These are phyloP conservation scores for Phalacrocorax brasilianus DNA, from an alignment of 2,113 vertebrate genomes.

Conservation along the genomic window DNA sequence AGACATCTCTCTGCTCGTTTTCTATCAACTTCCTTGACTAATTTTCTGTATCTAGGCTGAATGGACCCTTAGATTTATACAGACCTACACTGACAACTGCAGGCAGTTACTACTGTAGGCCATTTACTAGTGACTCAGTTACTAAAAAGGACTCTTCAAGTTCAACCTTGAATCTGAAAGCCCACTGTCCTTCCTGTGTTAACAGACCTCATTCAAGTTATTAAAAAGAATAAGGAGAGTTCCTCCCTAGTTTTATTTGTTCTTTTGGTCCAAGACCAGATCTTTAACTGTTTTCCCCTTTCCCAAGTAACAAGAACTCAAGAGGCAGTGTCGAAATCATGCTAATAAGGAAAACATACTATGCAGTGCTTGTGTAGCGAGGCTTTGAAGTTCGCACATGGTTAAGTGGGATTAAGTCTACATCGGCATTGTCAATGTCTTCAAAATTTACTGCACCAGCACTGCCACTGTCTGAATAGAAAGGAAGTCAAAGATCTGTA, in stretches of 20 bases:
- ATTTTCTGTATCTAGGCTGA: neutral
- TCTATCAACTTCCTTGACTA: neutral
- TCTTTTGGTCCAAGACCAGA: neutral
- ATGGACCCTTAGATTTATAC: neutral
- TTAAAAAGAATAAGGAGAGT: neutral
- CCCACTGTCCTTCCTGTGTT: neutral
- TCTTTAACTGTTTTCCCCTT: neutral
- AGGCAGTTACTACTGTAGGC: neutral
- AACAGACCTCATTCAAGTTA: neutral
- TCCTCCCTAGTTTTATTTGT: neutral
- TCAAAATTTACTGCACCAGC: conserved; percentile 71
- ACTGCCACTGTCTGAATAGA: conserved; percentile 63
- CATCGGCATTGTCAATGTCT: conserved; percentile 58
- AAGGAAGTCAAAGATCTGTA: neutral
- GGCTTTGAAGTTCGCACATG: conserved; percentile 39
- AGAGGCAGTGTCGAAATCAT: neutral
- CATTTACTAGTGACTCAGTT: neutral
- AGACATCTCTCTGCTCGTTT: neutral
- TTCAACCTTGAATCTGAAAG: neutral
- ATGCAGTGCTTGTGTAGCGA: conserved; percentile 16
- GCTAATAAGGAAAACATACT: conserved; percentile 32
- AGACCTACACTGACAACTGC: neutral
- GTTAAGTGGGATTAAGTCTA: conserved; percentile 60
- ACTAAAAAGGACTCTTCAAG: neutral
- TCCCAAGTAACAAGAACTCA: neutral